Evolutionary conservation across 2,888 invertebrate species (phyloP).

Genomic region (Phymatocera aterrima): DNA sequence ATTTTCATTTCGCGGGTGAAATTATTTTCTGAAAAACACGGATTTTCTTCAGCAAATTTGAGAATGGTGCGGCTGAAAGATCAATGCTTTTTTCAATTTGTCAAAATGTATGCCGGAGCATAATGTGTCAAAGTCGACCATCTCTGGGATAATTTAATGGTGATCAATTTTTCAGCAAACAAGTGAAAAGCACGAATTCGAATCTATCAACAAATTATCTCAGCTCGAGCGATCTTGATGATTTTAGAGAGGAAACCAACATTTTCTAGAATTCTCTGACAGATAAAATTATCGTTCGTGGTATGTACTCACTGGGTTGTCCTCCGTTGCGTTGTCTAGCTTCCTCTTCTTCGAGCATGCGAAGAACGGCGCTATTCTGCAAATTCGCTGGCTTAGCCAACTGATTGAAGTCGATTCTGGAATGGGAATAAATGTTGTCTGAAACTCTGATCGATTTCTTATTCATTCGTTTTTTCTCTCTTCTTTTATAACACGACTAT

Average conservation of each 20-base stretch:
- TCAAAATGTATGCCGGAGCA: no score
- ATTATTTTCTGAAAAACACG: background rate
- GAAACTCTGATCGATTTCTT: background rate
- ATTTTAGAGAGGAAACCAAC: no score
- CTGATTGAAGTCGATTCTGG: slow-evolving; percentile 88
- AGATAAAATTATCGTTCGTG: background rate
- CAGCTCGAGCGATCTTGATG: no score
- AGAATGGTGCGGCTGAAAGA: no score
- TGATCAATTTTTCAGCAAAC: background rate
- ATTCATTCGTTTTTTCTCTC: background rate
- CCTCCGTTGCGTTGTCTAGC: slow-evolving; percentile 79
- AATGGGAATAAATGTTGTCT: slow-evolving; percentile 59
- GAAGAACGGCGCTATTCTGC: slow-evolving; percentile 89
- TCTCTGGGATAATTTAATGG: background rate
- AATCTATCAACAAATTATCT: no score
- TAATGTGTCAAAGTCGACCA: no score
- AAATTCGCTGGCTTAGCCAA: slow-evolving; percentile 87
- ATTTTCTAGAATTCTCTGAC: no score
- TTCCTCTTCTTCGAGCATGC: slow-evolving; percentile 91
- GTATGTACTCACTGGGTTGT: slow-evolving; percentile 78
- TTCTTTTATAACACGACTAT: background rate
- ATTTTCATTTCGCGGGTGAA: background rate
- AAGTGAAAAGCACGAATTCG: background rate
- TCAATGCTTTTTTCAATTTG: no score
- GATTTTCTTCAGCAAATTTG: background rate